Base-by-base conservation (phyloP, 2,888 invertebrate genomes). In the Caenorhabditis sp. region DNA sequence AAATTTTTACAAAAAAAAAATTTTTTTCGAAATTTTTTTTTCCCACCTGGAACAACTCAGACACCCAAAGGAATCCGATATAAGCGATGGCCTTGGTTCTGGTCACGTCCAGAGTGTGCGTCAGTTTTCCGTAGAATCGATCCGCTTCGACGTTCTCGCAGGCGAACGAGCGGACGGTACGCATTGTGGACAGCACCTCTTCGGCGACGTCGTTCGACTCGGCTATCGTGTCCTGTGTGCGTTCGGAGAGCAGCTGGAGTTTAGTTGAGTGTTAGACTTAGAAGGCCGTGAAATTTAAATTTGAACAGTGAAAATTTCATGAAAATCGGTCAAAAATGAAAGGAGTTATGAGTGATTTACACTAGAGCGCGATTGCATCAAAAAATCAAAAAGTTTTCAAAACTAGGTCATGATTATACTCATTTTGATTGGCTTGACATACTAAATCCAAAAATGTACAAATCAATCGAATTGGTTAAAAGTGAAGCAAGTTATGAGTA, bases 81-180 rank as follows among this genome's bases (percentile, higher is more conserved):
- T 91, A 91, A 19, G 91, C 91, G 63, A 90, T 85, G 19, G 91
- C 90, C 74, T 91, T 91, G 59, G 87, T 85, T n/a, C 82, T 84
- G 28, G 90, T 90, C 16, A 91, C 89, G 31, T 84, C 72, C 54
- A 91, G 80, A 10, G 91, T 91, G 61, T 85, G 75, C 8, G 90
- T 90, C 19, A 91, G 83, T 66, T 89, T 88, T 16, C 80, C 80
- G 77, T 88, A 91, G 85, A 90, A 91, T 16, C 87, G 77, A 10
- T 87, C 83, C 6, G 89, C 86, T 87, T 93, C 93, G 2, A 89
- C 90, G 6, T 82, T 76, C 84, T 93, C 93, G 77, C 93, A 93
- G 54, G 93, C 93, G 87, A 93, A 93, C 31, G 93, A 93, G 24
- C 93, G 89, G 22, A 93, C 93, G 10, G 93, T 93, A 38, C 93